phyloP scores from a whole-genome alignment of 2,797 vertebrate genomes.

The Tenualosa ilisha region DNA sequence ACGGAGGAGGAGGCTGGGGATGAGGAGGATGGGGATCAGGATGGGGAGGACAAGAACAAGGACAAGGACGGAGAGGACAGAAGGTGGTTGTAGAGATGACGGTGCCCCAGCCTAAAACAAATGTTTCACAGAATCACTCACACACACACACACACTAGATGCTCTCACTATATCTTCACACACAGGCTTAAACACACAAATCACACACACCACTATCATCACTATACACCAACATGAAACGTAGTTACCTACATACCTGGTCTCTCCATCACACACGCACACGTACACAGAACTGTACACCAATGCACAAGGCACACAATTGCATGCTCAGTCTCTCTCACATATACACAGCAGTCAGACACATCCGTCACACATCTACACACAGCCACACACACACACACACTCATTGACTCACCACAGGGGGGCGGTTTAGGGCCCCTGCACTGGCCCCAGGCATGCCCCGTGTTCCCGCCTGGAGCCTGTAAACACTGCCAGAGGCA shows the following conservation, averaged over 20 bases:
- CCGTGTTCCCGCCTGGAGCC: not conserved
- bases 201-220: too few relatives aligned
- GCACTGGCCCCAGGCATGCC: not conserved
- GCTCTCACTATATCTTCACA: not conserved
- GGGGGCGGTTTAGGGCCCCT: not conserved
- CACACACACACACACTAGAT: not conserved
- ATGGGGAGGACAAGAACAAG: not conserved
- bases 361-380: too few relatives aligned
- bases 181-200: not conserved
- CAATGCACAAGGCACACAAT: too few relatives aligned
- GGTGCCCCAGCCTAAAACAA: not conserved
- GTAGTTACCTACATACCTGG: too few relatives aligned
- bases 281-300: not conserved
- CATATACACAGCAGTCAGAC: slow-evolving; percentile 14
- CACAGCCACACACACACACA: not conserved
- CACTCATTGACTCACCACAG: not conserved
- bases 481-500: slow-evolving; percentile 14
- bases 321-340: too few relatives aligned
- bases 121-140: not conserved
- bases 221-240: not conserved
- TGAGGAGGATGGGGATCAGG: not conserved
- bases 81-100: not conserved
- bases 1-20: not conserved
- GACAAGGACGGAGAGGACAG: not conserved
- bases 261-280: not conserved